Base-by-base conservation (phyloP, 2,888 invertebrate species). In the Drosophila parthenogenetica region DNA sequence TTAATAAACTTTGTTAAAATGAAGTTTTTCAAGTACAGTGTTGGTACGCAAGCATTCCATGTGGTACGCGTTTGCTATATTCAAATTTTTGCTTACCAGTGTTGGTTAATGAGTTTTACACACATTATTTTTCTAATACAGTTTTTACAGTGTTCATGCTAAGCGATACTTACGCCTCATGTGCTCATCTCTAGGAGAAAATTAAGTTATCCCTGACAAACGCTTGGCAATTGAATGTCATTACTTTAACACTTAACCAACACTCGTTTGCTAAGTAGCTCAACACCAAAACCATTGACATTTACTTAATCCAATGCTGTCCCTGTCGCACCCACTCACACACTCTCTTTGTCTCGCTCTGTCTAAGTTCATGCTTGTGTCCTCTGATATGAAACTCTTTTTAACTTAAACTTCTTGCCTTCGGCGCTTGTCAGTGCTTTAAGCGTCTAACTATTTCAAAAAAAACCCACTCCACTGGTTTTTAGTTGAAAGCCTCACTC, bases 301-400 rank as follows among this genome's bases (percentile, higher is more conserved):
- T 25, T 42, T 16, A 25, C 51, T 40, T 51, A 25, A 11, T 25
- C 7, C 13, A 35, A 35, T 8, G 35, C 13, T 7, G 0, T 37
- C 17, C 13, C 13, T 4, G 16, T 3, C 11, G 7, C 39, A 7
- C 14, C 32, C 42, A 14, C 11, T 13, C 25, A n/a, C 32, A n/a
- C 25, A 10, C 14, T 22, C 22, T n/a, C 19, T 10, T 13, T 13
- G 16, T 22, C 13, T 0, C 32, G 7, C 16, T 17, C 8, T 11
- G 1, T 10, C 17, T 19, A 0, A 25, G 37, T 51, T 3, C 37
- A 11, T 40, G 40, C 14, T 22, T 16, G n/a, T 29, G 55, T 50
- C 53, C 11, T 29, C 22, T 43, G 66, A 58, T 58, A 35, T 35
- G 43, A 48, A 51, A 48, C 74, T 51, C 48, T 55, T 73, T 29